Base-by-base conservation (phyloP, 2,113 vertebrate species). In the Callithrix jacchus region DNA sequence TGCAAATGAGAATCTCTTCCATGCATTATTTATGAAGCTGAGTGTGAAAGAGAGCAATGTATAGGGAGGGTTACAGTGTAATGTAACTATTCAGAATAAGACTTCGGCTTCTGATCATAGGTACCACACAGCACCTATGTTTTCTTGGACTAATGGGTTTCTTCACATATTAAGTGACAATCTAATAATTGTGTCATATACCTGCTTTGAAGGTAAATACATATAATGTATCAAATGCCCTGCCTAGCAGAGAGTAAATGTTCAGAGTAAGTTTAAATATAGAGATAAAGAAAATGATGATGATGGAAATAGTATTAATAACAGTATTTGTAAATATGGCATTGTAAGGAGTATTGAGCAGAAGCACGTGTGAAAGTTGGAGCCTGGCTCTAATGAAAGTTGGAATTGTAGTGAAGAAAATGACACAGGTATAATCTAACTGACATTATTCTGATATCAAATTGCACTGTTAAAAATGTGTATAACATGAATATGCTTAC, bases 21-120 rank as follows among this genome's bases (percentile, higher is more conserved):
- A 16, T 20, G 17, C 13, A 87, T 30, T 21, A 45, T 9, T 8
- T 23, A 7, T 61, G 37, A 23, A 80, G 30, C 54, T 42, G 17
- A 40, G 2, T 2, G 8, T 32, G 30, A 64, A 66, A 30, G 30
- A 56, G 0, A 80, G 2, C 17, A 89, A 6, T 2, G 6, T 2
- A 25, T 2, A 21, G 0, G 5, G 32, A 52, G 21, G 45, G 6
- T 37, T 56, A 30, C 1, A 42, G 27, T 37, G n/a, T n/a, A 52
- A 27, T n/a, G 0, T 4, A 3, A 4, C 27, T 61, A 6, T 40
- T 54, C 2, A 30, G 47, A 13, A 3, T 61, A 14, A n/a, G 9
- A 61, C 18, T 30, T 91, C 52, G 89, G 37, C 3, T 45, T 4
- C 61, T n/a, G 5, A 66, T 68, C 30, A 68, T 30, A 84, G 25